A percentile compares a stretch with the other conserved stretches of the same genome.
phyloP scores from a whole-genome alignment of 1,140 invertebrate species.

The Scaptodrosophila lebanonensis region DNA sequence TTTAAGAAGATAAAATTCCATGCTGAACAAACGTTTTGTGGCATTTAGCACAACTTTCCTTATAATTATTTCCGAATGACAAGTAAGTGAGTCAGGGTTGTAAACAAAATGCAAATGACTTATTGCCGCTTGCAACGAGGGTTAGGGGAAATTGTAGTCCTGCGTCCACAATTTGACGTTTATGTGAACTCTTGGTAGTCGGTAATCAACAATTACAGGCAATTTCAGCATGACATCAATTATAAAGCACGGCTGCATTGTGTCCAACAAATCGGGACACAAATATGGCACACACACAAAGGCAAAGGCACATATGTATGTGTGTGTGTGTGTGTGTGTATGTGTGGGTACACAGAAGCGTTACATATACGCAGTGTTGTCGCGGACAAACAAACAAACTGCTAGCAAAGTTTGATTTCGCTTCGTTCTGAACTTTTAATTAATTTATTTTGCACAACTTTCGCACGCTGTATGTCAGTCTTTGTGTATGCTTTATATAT shows the following conservation, averaged over 20 bases:
- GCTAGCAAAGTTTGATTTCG: conserved; percentile 30
- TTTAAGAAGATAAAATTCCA: too few relatives aligned
- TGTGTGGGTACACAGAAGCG: conserved; percentile 16
- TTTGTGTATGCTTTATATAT: conserved; percentile 9
- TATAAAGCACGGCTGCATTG: too few relatives aligned
- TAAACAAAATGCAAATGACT: too few relatives aligned
- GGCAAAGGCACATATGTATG: not conserved
- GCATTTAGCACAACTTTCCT: too few relatives aligned
- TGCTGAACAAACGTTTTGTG: too few relatives aligned
- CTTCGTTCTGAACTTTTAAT: conserved; percentile 59
- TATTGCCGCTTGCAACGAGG: conserved; percentile 58
- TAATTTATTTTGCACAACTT: conserved; percentile 64
- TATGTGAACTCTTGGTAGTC: conserved; percentile 49
- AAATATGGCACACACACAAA: too few relatives aligned
- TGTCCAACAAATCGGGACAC: too few relatives aligned
- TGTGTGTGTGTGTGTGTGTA: conserved; percentile 9
- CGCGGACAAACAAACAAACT: conserved; percentile 1
- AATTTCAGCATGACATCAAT: too few relatives aligned
- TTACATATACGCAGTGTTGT: conserved; percentile 26
- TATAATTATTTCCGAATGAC: too few relatives aligned
- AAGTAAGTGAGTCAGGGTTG: too few relatives aligned
- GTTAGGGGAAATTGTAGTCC: conserved; percentile 27
- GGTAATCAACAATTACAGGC: conserved; percentile 15
- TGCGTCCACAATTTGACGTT: conserved; percentile 64
- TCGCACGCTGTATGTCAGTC: conserved; percentile 20